These are phyloP conservation scores for Euspilapteryx auroguttella DNA, from an alignment of 2,888 invertebrate genomes.

Conservation along the genomic window DNA sequence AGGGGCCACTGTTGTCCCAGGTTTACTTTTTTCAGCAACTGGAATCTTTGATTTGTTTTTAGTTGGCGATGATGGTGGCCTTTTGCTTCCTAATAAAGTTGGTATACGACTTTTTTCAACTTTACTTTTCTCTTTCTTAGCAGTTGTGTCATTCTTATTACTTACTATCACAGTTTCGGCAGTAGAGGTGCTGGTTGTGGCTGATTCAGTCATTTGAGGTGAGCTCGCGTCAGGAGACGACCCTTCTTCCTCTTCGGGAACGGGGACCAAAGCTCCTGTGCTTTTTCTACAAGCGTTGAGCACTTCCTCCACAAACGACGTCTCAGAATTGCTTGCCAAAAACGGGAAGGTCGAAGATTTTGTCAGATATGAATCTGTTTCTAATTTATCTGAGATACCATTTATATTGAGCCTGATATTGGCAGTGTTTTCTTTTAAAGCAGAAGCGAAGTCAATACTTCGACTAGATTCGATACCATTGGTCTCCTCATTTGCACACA, in stretches of 20 bases:
- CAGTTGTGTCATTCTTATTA: conserved; percentile 42
- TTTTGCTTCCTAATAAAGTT: conserved; percentile 46
- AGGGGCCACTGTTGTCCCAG: conserved; percentile 14
- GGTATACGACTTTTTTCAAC: conserved; percentile 61
- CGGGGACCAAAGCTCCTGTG: conserved; percentile 54
- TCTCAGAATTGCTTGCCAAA: conserved; percentile 28
- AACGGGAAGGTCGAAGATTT: conserved; percentile 43
- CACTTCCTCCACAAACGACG: conserved; percentile 47
- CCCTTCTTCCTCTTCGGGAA: conserved; percentile 66
- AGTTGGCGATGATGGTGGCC: conserved; percentile 46
- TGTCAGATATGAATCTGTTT: conserved; percentile 23
- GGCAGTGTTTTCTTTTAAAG: conserved; percentile 41
- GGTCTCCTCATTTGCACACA: conserved; percentile 16
- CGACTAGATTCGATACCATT: conserved; percentile 28
- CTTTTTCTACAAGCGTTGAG: conserved; percentile 44
- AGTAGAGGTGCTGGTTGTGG: conserved; percentile 69
- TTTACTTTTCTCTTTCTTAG: conserved; percentile 34
- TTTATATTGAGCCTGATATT: conserved; percentile 37
- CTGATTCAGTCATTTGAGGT: conserved; percentile 66
- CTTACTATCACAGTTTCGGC: conserved; percentile 72
- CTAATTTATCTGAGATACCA: conserved; percentile 19
- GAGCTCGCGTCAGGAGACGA: conserved; percentile 51
- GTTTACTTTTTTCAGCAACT: conserved; percentile 24
- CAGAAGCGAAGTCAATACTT: conserved; percentile 27
- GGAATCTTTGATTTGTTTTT: conserved; percentile 43